Evolutionary conservation across 92 coral and sea anemone species (phyloP).

Genomic region (Parazoanthus swiftii): DNA sequence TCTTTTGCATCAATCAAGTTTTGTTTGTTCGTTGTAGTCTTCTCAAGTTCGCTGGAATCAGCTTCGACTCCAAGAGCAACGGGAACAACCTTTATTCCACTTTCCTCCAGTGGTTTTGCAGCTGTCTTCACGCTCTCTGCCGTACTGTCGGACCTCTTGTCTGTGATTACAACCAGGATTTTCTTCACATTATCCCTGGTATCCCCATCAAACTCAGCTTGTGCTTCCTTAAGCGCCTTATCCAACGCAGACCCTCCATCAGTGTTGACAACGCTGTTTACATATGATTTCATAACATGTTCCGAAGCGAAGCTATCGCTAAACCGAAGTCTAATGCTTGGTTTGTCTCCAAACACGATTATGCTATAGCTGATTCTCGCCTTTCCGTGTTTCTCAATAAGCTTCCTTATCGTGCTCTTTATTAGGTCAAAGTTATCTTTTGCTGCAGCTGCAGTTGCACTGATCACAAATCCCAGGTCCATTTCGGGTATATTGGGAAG

Average conservation of each 20-base stretch:
- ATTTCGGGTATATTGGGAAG: constrained; percentile 36
- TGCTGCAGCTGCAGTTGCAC: constrained; percentile 44
- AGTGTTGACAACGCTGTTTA: constrained; percentile 57
- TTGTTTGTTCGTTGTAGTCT: constrained; percentile 35
- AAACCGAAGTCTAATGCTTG: constrained; percentile 48
- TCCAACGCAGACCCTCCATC: constrained; percentile 55
- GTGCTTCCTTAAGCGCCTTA: constrained; percentile 46
- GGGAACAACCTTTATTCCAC: constrained; percentile 43
- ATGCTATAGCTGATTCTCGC: constrained; percentile 45
- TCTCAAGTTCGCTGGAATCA: constrained; percentile 28
- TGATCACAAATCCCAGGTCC: constrained; percentile 51
- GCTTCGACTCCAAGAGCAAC: constrained; percentile 50
- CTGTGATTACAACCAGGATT: constrained; percentile 46
- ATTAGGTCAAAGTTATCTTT: constrained; percentile 27
- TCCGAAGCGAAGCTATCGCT: constrained; percentile 45
- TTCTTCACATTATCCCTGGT: constrained; percentile 28
- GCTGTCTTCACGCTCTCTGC: constrained; percentile 32
- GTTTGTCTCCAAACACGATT: constrained; percentile 43
- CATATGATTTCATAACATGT: constrained; percentile 52
- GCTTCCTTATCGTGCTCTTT: constrained; percentile 29
- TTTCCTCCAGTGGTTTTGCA: constrained; percentile 27
- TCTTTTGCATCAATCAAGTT: constrained; percentile 46
- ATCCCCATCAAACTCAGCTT: constrained; percentile 35
- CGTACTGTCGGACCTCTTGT: constrained; percentile 36
- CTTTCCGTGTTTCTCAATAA: constrained; percentile 46